These are phyloP conservation scores for Aptenodytes forsteri DNA, from an alignment of 2,113 vertebrate species.

Conservation along the genomic window DNA sequence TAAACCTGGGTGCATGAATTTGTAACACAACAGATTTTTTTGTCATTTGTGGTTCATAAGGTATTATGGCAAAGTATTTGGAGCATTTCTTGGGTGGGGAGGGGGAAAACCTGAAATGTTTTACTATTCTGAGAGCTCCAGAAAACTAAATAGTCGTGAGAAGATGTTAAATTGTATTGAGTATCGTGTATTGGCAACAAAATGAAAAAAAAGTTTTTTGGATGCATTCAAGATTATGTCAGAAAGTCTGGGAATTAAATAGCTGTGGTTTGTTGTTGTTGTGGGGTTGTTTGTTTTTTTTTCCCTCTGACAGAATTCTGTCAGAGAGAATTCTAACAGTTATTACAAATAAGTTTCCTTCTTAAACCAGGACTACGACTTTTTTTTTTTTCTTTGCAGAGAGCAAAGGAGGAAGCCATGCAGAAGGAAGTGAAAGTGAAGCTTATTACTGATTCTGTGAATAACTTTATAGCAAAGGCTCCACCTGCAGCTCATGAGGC, in stretches of 20 bases:
- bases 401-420: constrained; percentile 92
- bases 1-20: neutral
- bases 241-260: neutral
- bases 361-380: neutral
- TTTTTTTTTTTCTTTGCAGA: constrained; percentile 70
- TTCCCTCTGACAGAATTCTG: neutral
- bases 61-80: neutral
- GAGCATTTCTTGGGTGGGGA: neutral
- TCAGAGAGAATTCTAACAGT: neutral
- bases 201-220: neutral
- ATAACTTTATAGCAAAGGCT: constrained; percentile 90
- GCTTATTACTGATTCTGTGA: constrained; percentile 91
- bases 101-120: neutral
- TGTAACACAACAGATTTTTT: neutral
- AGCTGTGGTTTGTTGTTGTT: neutral
- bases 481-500: constrained; percentile 92
- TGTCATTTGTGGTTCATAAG: neutral
- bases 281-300: neutral
- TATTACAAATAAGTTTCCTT: neutral
- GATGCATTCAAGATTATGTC: neutral
- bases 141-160: neutral
- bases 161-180: neutral
- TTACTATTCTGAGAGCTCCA: neutral
- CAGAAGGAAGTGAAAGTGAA: constrained; percentile 97
- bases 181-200: neutral